phyloP scores from a whole-genome alignment of 1,140 invertebrate species.

The Magallana ariakensis region DNA sequence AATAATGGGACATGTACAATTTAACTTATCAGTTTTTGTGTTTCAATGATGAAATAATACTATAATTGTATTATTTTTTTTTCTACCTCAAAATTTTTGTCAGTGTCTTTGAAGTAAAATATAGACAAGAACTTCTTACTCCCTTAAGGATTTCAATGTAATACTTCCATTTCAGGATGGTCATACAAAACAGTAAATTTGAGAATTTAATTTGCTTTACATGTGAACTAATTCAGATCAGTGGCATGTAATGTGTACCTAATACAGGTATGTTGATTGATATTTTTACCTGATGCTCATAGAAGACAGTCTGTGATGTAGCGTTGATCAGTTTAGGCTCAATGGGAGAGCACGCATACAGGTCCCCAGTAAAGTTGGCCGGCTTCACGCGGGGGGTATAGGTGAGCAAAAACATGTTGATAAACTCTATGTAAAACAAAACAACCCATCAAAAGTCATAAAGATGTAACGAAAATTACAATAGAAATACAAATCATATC shows the following conservation, averaged over 20 bases:
- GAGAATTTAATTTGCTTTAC: not conserved
- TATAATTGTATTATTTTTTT: too few species aligned
- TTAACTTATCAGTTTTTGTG: too few species aligned
- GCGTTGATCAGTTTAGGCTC: conserved; percentile 36
- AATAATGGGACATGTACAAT: too few species aligned
- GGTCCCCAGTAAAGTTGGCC: not conserved
- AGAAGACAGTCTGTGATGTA: conserved; percentile 65
- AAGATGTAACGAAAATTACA: not conserved
- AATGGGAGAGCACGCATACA: not conserved
- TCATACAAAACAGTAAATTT: not conserved
- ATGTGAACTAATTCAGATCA: not conserved
- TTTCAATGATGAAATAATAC: not conserved
- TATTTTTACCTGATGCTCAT: conserved; percentile 63
- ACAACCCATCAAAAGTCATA: not conserved
- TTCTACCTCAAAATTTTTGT: too few species aligned
- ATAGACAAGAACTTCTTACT: too few species aligned
- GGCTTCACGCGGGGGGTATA: conserved; percentile 59
- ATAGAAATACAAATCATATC: too few species aligned
- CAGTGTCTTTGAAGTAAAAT: too few species aligned
- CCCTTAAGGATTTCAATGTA: too few species aligned
- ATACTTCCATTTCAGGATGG: too few species aligned
- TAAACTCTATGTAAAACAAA: conserved; percentile 72
- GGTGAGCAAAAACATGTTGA: conserved; percentile 78
- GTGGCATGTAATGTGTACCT: not conserved
- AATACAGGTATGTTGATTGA: not conserved